A percentile compares a stretch with the other conserved stretches of the same genome.
These are phyloP conservation scores for Sarotherodon lohbergeri DNA, from an alignment of 2,113 vertebrate species.

Conservation along the genomic window DNA sequence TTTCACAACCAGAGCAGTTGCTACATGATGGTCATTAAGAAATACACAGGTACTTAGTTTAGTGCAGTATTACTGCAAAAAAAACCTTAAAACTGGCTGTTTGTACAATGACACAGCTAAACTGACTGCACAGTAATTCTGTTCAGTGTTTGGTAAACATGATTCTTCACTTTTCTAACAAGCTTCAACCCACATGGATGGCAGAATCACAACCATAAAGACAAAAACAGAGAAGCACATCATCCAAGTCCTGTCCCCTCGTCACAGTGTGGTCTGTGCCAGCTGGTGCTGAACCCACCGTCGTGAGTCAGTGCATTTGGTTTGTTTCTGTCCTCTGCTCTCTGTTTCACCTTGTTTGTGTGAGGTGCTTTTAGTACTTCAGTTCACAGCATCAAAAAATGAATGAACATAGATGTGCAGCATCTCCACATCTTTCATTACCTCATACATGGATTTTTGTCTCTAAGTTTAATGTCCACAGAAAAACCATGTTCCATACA, in stretches of 20 bases:
- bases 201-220: background rate
- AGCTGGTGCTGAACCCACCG: background rate
- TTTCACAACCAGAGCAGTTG: background rate
- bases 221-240: background rate
- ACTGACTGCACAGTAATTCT: background rate
- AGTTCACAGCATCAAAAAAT: background rate
- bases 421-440: background rate
- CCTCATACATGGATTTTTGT: background rate
- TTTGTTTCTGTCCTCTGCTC: background rate
- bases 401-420: background rate
- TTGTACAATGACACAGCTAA: background rate
- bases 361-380: background rate
- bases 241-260: background rate
- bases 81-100: background rate
- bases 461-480: background rate
- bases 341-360: background rate
- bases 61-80: background rate
- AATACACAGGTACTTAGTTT: background rate
- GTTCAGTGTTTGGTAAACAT: background rate
- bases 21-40: background rate
- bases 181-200: accelerated
- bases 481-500: background rate
- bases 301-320: background rate
- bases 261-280: background rate
- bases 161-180: background rate